phyloP scores from a whole-genome alignment of 2,888 invertebrate species.

The Macaria liturata region DNA sequence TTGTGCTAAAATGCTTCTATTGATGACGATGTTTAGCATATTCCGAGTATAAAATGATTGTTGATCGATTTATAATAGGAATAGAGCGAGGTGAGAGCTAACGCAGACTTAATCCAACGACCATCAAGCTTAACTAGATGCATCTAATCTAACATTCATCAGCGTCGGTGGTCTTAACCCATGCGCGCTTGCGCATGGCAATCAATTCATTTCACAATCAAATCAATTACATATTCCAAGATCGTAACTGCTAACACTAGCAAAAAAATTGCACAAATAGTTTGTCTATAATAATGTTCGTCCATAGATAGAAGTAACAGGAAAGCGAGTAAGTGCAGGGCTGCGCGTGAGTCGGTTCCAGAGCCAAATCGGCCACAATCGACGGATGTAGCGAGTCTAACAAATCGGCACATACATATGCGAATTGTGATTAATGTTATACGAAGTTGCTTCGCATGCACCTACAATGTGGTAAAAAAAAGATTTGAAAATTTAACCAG shows the following conservation, averaged over 20 bases:
- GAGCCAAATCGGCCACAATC: constrained; percentile 42
- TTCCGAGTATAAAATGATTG: too few relatives aligned
- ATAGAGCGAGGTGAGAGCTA: too few relatives aligned
- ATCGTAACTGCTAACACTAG: constrained; percentile 5
- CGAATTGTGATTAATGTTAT: constrained; percentile 21
- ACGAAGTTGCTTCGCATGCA: neutral
- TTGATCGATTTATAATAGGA: too few relatives aligned
- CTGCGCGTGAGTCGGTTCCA: constrained; percentile 45
- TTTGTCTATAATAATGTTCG: too few relatives aligned
- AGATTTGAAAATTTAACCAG: too few relatives aligned
- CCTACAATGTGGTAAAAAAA: too few relatives aligned
- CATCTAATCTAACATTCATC: too few relatives aligned
- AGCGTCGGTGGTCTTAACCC: neutral
- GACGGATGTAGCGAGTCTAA: constrained; percentile 31
- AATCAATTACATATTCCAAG: too few relatives aligned
- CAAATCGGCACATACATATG: constrained; percentile 34
- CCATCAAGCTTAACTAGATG: too few relatives aligned
- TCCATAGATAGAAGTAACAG: constrained; percentile 20
- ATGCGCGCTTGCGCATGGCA: constrained; percentile 2
- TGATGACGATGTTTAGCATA: too few relatives aligned
- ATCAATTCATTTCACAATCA: constrained; percentile 7
- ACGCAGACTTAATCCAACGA: too few relatives aligned
- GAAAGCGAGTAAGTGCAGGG: constrained; percentile 33
- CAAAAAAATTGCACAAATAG: constrained; percentile 17
- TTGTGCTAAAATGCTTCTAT: too few relatives aligned